A percentile compares a stretch with the other conserved stretches of the same genome.
These are phyloP conservation scores for Drosophila algonquin DNA, from an alignment of 2,888 invertebrate species.

Conservation along the genomic window DNA sequence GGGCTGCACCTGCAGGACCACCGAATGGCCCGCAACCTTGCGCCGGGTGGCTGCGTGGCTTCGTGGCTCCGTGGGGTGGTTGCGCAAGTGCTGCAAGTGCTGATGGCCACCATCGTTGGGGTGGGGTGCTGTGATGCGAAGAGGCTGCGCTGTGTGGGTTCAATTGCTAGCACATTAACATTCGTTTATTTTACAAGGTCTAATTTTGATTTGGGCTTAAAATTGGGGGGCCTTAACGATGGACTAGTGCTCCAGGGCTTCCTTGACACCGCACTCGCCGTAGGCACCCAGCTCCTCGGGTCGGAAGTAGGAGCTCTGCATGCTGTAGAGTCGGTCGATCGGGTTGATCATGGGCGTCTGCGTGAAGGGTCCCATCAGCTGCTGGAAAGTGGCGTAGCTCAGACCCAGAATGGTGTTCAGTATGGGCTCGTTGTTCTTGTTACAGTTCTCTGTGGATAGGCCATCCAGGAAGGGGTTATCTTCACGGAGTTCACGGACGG, in stretches of 20 bases:
- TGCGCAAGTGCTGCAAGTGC: conserved; percentile 48
- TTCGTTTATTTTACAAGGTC: conserved; percentile 76
- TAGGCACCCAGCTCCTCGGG: conserved; percentile 85
- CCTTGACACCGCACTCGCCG: conserved; percentile 78
- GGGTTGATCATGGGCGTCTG: conserved; percentile 85
- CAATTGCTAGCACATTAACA: conserved; percentile 64
- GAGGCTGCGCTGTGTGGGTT: conserved; percentile 31
- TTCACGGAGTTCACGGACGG: not conserved
- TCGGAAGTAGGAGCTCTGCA: conserved; percentile 88
- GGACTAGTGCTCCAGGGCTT: conserved; percentile 72
- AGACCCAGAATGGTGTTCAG: conserved; percentile 83
- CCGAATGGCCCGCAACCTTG: conserved; percentile 53
- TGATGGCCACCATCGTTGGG: not conserved
- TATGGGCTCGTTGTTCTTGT: conserved; percentile 83
- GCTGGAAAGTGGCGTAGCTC: conserved; percentile 84
- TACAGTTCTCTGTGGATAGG: conserved; percentile 80
- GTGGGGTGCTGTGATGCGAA: not conserved
- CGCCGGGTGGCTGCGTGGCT: conserved; percentile 33
- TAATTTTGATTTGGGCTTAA: conserved; percentile 81
- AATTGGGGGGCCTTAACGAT: conserved; percentile 39
- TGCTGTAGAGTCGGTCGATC: conserved; percentile 87
- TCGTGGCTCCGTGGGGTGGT: conserved; percentile 17
- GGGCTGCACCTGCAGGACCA: conserved; percentile 82
- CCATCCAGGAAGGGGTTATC: not conserved
- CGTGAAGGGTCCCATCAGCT: conserved; percentile 84